Conservation (phyloP, 2,113 vertebrate genomes). For the Xiphias gladius region DNA sequence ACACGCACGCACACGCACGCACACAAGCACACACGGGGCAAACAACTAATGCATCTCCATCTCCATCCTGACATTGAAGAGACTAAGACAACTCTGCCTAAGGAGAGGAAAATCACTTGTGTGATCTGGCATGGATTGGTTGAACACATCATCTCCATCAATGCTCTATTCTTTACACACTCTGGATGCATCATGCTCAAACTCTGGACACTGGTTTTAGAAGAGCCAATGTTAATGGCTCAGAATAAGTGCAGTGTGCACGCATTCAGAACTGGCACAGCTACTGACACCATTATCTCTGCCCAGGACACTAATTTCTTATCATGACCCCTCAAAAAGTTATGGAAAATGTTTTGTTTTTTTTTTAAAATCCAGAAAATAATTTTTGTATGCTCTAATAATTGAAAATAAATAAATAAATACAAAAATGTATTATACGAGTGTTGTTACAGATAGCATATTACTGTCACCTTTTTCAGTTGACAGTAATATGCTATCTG, state of each 20-base stretch:
- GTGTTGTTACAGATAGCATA: too few relatives aligned
- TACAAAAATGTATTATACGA: neutral
- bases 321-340: neutral
- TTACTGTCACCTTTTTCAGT: neutral
- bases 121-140: neutral
- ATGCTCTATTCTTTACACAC: constrained; percentile 28
- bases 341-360: too few relatives aligned
- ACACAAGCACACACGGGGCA: neutral
- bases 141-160: constrained; percentile 17
- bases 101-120: constrained; percentile 37
- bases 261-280: neutral
- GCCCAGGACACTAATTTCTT: neutral
- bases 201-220: neutral
- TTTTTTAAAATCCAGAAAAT: too few relatives aligned
- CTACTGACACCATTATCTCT: neutral
- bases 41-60: constrained; percentile 28
- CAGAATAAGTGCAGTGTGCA: neutral
- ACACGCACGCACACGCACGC: too few relatives aligned
- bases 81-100: constrained; percentile 20
- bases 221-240: constrained; percentile 2
- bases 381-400: neutral
- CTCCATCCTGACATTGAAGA: constrained; percentile 18
- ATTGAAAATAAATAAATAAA: too few relatives aligned
- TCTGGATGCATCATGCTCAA: constrained; percentile 14
- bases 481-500: neutral